Conservation (phyloP, 2,797 vertebrate genomes). For the Sciurus vulgaris region DNA sequence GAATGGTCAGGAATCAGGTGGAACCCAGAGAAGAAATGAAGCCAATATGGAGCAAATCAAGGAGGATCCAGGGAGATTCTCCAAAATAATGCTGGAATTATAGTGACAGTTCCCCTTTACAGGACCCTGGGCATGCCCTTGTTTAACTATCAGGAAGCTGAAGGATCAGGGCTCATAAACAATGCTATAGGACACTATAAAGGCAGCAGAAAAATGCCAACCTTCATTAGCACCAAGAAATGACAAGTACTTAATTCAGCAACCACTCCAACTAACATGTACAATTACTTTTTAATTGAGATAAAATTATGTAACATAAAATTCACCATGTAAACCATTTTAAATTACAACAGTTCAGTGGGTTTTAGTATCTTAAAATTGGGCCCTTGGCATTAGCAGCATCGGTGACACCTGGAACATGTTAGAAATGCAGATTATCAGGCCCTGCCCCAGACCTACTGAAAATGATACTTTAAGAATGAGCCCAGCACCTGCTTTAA, state of each 20-base stretch:
- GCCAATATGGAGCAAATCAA: not conserved
- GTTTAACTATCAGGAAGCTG: not conserved
- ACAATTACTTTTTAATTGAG: slow-evolving; percentile 1
- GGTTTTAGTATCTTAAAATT: not conserved
- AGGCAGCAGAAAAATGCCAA: not conserved
- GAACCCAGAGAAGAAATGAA: not conserved
- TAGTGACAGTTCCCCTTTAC: not conserved
- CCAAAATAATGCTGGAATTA: not conserved
- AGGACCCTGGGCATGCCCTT: not conserved
- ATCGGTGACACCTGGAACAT: not conserved
- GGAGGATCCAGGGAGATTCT: not conserved
- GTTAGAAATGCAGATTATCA: not conserved
- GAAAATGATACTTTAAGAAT: not conserved
- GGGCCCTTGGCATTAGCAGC: not conserved
- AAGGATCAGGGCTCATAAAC: not conserved
- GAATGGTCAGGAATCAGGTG: not conserved
- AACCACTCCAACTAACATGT: not conserved
- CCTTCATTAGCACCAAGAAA: not conserved
- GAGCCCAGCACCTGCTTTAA: not conserved
- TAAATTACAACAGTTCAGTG: not conserved
- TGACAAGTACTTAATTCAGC: not conserved
- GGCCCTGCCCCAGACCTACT: not conserved
- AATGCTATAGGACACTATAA: not conserved
- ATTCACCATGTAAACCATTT: not conserved
- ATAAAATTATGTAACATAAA: not conserved